These are phyloP conservation scores for Canis aureus DNA, from an alignment of 2,113 vertebrate genomes.

Conservation along the genomic window DNA sequence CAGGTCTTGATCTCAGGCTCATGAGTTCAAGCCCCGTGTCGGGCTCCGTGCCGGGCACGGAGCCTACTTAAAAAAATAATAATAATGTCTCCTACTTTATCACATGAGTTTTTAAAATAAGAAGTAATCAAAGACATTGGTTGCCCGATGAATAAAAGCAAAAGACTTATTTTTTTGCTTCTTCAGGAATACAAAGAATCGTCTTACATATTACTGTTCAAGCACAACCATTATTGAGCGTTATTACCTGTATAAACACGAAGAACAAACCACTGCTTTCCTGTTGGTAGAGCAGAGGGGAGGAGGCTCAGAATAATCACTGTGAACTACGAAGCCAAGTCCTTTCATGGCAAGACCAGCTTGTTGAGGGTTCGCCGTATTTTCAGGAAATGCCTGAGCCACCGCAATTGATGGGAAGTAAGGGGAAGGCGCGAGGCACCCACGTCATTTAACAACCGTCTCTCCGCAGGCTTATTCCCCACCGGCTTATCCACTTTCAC, in stretches of 20 bases:
- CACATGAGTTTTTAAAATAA: conserved; percentile 46
- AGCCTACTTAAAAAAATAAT: neutral
- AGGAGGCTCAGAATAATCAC: neutral
- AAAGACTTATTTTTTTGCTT: conserved; percentile 15
- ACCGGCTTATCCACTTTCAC: neutral
- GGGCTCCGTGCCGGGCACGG: neutral
- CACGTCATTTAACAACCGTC: neutral
- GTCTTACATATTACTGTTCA: neutral
- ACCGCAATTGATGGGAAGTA: neutral
- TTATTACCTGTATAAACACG: neutral
- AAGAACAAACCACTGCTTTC: neutral
- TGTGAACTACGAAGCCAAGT: neutral
- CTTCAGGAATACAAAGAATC: neutral
- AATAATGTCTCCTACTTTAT: conserved; percentile 15
- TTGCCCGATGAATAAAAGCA: conserved; percentile 45
- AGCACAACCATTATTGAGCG: neutral
- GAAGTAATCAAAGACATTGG: neutral
- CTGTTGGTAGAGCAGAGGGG: neutral
- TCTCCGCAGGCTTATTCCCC: neutral
- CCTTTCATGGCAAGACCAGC: neutral
- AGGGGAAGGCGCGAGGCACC: neutral
- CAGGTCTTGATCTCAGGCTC: neutral
- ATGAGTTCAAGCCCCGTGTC: neutral
- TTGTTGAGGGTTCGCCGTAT: neutral
- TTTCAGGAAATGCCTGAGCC: conserved; percentile 2